phyloP scores from a whole-genome alignment of 1,140 invertebrate species.

The Microplitis demolitor region DNA sequence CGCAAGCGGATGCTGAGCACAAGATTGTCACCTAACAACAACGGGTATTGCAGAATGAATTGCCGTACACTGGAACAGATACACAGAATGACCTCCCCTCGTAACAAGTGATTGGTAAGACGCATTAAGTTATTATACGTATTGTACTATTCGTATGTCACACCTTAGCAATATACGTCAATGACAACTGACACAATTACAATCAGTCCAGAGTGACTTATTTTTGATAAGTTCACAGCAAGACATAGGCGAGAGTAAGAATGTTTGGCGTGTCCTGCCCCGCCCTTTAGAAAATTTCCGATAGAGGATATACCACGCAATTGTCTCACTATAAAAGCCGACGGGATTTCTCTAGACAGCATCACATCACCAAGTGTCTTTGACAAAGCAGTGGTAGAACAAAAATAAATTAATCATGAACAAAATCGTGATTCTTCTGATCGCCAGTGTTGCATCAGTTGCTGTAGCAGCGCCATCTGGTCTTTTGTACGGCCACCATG shows the following conservation, averaged over 20 bases:
- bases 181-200: slow-evolving; percentile 35
- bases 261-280: slow-evolving; percentile 54
- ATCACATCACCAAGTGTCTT: slow-evolving; percentile 44
- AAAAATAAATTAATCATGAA: slow-evolving; percentile 40
- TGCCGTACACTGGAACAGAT: not conserved
- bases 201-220: slow-evolving; percentile 32
- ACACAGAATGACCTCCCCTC: not conserved
- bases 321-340: slow-evolving; percentile 50
- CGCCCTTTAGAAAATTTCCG: slow-evolving; percentile 41
- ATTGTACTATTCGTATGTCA: slow-evolving; percentile 11
- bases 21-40: slow-evolving; percentile 5
- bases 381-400: slow-evolving; percentile 17
- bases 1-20: slow-evolving; percentile 8
- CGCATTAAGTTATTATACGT: not conserved
- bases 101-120: not conserved
- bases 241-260: slow-evolving; percentile 40
- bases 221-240: slow-evolving; percentile 45
- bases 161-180: slow-evolving; percentile 35
- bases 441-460: slow-evolving; percentile 43
- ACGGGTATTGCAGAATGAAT: not conserved
- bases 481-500: slow-evolving; percentile 38
- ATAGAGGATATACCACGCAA: slow-evolving; percentile 27
- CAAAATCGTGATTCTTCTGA: slow-evolving; percentile 41
- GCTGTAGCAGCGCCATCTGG: slow-evolving; percentile 51
- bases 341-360: slow-evolving; percentile 30